Evolutionary conservation across 2,113 vertebrate genomes (phyloP).

Genomic region (Mustela lutreola): DNA sequence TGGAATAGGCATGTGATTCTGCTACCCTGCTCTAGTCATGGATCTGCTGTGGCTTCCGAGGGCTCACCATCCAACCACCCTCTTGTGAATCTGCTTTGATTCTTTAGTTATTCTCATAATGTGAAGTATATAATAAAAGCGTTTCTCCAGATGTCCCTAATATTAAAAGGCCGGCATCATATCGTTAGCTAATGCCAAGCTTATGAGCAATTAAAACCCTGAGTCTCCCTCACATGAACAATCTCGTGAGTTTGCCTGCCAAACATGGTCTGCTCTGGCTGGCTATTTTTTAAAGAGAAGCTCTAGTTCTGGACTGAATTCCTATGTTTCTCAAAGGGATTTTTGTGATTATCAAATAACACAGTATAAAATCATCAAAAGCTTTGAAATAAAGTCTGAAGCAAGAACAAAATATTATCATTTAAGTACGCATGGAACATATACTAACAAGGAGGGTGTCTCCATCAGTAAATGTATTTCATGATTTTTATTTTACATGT

Average conservation of each 20-base stretch:
- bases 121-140: neutral
- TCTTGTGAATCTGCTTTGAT: neutral
- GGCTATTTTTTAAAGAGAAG: neutral
- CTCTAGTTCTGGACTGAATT: constrained; percentile 12
- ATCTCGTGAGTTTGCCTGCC: neutral
- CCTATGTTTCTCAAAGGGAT: neutral
- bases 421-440: neutral
- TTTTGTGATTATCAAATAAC: constrained; percentile 30
- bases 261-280: neutral
- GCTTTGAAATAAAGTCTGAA: constrained; percentile 30
- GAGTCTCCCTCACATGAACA: neutral
- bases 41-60: neutral
- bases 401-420: constrained; percentile 12
- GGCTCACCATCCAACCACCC: neutral
- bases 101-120: neutral
- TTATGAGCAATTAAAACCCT: neutral
- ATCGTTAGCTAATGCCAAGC: neutral
- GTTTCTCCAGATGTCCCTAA: constrained; percentile 30
- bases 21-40: neutral
- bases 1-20: neutral
- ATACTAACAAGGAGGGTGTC: neutral
- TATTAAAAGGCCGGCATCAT: neutral
- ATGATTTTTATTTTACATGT: constrained; percentile 12
- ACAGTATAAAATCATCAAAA: constrained; percentile 22
- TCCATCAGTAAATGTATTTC: neutral